Evolutionary conservation across 2,888 invertebrate species (phyloP), one percentile per base, ranked within the genome.

Genomic region (Lysandra bellargus): DNA sequence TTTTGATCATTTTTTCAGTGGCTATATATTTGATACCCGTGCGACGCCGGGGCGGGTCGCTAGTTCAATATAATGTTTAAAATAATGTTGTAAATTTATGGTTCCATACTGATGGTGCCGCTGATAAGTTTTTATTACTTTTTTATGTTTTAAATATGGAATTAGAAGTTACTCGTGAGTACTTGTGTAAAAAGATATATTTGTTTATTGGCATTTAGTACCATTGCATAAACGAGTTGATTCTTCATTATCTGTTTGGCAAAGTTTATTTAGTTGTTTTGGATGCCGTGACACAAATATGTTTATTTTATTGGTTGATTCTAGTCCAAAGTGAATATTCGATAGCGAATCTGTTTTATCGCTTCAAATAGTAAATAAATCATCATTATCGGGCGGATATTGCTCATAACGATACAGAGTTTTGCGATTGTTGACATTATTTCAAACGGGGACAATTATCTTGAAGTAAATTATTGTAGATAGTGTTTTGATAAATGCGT

Each of bases 381-480:
- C 33, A 14, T 37, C 33, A 69, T 17, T 69, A 69, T 69, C 69
- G 14, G 69, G 4, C 69, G 33, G 69, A 33, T 37, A 23, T 37
- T 33, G 33, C 69, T 69, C 69, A 69, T 69, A 69, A 4, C 5
- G 33, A 14, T 69, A 64, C 30, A 14, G 14, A 33, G 69, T 69
- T 37, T 69, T 69, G 33, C 14, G 69, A 69, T 69, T 69, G 33
- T 69, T 69, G 69, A 69, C 69, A 69, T 69, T 64, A 69, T 69
- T 69, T 69, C 69, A 78, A 90, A 86, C 83, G 85, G 85, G 89
- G 88, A 86, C 90, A 86, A 82, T 88, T 88, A 86, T 88, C 89
- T 90, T 88, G 87, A 76, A 87, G 84, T 86, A 86, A 86, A 14
- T 37, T 69, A 14, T 37, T 69, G 33, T 84, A 80, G 80, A 87